phyloP scores from a whole-genome alignment of 2,113 vertebrate species.

The Nothocercus julius region DNA sequence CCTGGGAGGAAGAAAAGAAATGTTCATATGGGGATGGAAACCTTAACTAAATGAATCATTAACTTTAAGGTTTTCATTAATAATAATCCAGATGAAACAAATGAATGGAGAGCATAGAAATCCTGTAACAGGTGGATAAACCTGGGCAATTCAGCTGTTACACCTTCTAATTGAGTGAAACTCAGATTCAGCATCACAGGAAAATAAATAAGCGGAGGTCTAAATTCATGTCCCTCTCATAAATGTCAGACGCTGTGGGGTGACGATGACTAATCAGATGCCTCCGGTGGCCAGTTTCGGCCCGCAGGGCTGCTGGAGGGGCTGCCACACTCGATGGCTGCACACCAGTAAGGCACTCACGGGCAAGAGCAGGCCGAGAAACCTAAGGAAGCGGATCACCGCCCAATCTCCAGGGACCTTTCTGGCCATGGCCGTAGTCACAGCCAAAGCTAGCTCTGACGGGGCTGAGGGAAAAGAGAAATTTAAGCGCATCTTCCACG shows the following conservation, averaged over 20 bases:
- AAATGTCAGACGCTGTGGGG: fast-evolving
- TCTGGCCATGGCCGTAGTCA: neutral
- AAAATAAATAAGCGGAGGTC: neutral
- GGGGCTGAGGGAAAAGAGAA: neutral
- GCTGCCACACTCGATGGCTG: fast-evolving
- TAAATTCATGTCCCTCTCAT: neutral
- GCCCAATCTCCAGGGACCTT: neutral
- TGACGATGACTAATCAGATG: conserved; percentile 8
- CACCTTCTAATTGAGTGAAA: neutral
- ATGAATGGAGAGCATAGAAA: neutral
- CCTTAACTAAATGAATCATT: neutral
- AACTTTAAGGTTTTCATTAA: neutral
- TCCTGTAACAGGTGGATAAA: neutral
- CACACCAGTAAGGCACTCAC: neutral
- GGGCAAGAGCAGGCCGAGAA: neutral
- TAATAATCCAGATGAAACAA: neutral
- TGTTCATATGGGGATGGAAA: neutral
- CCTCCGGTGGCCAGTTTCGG: neutral
- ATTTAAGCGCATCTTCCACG: neutral
- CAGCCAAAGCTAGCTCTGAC: neutral
- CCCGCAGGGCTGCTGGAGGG: neutral
- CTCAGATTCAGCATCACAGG: neutral
- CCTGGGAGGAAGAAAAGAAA: conserved; percentile 45
- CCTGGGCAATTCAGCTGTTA: neutral
- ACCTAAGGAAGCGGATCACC: neutral